phyloP scores from a whole-genome alignment of 1,140 invertebrate species.

The Anthonomus grandis region DNA sequence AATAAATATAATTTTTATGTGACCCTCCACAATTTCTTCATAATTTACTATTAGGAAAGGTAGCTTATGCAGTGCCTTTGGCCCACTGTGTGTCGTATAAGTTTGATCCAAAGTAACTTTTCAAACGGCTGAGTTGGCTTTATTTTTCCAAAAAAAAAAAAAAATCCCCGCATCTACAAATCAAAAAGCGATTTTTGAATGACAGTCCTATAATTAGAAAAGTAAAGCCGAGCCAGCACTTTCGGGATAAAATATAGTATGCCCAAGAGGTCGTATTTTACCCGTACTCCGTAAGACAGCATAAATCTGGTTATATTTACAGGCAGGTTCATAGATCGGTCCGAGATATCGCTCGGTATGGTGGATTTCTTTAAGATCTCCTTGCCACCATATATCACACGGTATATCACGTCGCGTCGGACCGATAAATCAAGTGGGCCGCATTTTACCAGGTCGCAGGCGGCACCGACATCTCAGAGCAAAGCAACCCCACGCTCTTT shows the following conservation, averaged over 20 bases:
- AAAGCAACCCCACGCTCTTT: constrained; percentile 13
- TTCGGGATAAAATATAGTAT: constrained; percentile 18
- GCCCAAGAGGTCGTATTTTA: constrained; percentile 25
- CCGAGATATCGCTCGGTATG: constrained; percentile 44
- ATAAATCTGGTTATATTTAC: constrained; percentile 45
- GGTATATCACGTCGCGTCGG: constrained; percentile 43
- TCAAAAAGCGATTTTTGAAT: constrained; percentile 38
- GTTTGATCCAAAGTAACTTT: no score
- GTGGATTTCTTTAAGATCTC: constrained; percentile 42
- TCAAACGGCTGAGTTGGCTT: no score
- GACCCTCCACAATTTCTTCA: no score
- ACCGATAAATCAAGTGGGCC: constrained; percentile 40
- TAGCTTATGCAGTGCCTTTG: no score
- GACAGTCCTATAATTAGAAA: constrained; percentile 38
- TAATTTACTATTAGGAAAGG: no score
- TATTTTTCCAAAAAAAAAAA: no score
- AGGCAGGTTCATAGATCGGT: constrained; percentile 43
- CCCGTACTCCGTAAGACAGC: constrained; percentile 26
- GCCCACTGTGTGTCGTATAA: no score
- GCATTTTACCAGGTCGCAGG: constrained; percentile 35
- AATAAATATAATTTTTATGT: no score
- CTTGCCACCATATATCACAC: constrained; percentile 40
- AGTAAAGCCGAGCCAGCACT: constrained; percentile 24
- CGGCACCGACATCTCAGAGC: constrained; percentile 37
- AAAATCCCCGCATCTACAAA: constrained; percentile 28